Conservation (phyloP, 2,888 invertebrate species). For the Lasioglossum leucozonium region DNA sequence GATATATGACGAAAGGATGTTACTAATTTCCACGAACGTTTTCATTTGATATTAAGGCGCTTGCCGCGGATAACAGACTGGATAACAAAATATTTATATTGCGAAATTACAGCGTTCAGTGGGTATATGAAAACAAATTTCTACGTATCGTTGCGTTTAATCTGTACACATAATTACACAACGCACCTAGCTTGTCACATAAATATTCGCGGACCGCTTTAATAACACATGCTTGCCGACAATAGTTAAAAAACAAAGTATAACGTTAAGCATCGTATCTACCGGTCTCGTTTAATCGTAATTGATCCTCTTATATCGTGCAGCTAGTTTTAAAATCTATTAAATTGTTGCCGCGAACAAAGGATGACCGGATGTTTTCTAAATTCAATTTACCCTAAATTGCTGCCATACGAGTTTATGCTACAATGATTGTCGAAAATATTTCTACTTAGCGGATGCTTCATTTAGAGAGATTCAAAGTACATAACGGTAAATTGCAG, state of each 20-base stretch:
- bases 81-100: neutral
- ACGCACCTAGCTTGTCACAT: neutral
- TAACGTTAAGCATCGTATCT: neutral
- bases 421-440: neutral
- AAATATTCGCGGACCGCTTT: neutral
- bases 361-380: neutral
- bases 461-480: no score
- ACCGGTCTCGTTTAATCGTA: neutral
- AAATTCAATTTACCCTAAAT: neutral
- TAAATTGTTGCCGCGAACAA: neutral
- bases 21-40: slow-evolving; percentile 15
- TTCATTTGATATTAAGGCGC: neutral
- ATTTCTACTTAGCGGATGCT: no score
- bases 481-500: no score
- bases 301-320: neutral
- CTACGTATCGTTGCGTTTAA: neutral
- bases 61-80: neutral
- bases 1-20: slow-evolving; percentile 15
- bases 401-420: neutral
- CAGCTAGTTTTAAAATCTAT: neutral
- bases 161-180: slow-evolving; percentile 6
- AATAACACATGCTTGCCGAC: neutral
- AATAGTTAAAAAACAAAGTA: neutral
- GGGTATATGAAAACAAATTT: neutral
- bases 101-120: neutral